Percentiles rank a stretch among this genome's conserved stretches.
These are phyloP conservation scores for Hesperia comma DNA, from an alignment of 2,888 invertebrate genomes.

Conservation along the genomic window DNA sequence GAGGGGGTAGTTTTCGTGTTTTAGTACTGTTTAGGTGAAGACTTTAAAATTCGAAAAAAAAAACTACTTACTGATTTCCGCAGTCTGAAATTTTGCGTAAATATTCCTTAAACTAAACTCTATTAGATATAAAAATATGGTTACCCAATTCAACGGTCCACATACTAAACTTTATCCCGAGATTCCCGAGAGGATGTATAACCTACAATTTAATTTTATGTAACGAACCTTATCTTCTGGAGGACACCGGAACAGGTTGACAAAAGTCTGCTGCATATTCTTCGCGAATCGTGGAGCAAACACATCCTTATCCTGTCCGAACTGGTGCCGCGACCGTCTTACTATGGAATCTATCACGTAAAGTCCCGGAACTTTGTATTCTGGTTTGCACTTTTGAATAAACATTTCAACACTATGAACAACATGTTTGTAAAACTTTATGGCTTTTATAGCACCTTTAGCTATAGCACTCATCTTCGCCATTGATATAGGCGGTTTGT, in stretches of 20 bases:
- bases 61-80: no score
- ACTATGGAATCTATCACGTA: slow-evolving; percentile 99
- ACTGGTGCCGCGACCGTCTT: slow-evolving; percentile 98
- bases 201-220: slow-evolving; percentile 69
- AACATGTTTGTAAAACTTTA: slow-evolving; percentile 99
- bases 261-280: slow-evolving; percentile 97
- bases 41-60: no score
- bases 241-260: no score
- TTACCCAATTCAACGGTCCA: no score
- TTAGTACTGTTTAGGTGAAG: no score
- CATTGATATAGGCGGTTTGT: slow-evolving; percentile 99
- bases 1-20: no score
- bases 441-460: slow-evolving; percentile 98
- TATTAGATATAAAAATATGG: no score
- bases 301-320: slow-evolving; percentile 98
- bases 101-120: no score
- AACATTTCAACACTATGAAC: slow-evolving; percentile 99
- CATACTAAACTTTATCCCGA: no score
- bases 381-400: slow-evolving; percentile 98
- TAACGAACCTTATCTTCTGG: no score
- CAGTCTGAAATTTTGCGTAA: no score
- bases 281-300: slow-evolving; percentile 98
- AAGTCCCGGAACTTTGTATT: slow-evolving; percentile 99
- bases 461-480: slow-evolving; percentile 99
- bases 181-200: slow-evolving; percentile 57